These are phyloP conservation scores for Meriones psammophilus DNA, from an alignment of 2,797 vertebrate genomes.

Conservation along the genomic window DNA sequence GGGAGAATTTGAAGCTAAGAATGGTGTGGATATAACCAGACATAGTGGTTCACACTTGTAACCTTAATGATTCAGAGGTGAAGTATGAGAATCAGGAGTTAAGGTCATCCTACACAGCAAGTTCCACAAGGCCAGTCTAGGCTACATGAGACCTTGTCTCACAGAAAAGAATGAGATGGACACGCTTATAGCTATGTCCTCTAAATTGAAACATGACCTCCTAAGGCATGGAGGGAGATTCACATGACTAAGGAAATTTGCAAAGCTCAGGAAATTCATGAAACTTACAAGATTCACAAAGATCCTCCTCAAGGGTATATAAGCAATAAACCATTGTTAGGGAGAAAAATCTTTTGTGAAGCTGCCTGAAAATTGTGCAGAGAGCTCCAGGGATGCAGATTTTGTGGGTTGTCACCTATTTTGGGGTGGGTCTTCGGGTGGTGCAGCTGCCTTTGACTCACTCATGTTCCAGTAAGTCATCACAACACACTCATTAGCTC, in stretches of 20 bases:
- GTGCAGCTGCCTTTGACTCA: neutral
- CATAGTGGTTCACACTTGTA: neutral
- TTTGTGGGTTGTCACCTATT: neutral
- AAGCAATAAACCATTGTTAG: neutral
- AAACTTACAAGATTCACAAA: neutral
- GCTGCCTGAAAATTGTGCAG: neutral
- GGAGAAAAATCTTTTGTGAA: neutral
- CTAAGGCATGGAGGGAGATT: neutral
- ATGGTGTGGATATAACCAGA: too few species aligned
- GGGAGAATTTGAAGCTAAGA: neutral
- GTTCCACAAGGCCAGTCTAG: neutral
- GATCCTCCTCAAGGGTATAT: neutral
- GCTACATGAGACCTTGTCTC: neutral
- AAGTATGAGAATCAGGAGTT: neutral
- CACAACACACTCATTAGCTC: neutral
- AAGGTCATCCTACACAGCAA: neutral
- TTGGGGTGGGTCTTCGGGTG: neutral
- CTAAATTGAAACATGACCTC: neutral
- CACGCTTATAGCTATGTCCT: neutral
- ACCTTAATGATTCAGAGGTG: neutral
- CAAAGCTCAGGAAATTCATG: neutral
- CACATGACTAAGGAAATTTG: neutral
- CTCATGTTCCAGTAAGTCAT: neutral
- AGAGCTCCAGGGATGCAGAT: neutral
- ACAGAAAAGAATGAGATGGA: neutral